phyloP scores from a whole-genome alignment of 37 sponge, comb jelly and placozoan species.

The Dysidea cf. avara region DNA sequence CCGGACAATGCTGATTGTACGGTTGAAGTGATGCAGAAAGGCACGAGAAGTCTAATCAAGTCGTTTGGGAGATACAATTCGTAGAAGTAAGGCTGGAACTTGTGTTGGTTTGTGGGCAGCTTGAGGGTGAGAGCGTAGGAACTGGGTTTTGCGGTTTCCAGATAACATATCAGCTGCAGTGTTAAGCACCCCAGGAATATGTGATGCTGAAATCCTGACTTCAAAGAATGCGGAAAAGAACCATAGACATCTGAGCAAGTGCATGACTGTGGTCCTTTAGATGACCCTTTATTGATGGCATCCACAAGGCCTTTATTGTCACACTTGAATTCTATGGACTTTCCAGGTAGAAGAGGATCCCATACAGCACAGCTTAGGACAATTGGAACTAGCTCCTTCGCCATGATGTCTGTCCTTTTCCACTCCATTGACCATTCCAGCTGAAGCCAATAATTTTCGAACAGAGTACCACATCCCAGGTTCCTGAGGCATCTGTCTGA shows the following conservation, averaged over 20 bases:
- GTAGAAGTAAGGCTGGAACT: too few species aligned
- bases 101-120: too few species aligned
- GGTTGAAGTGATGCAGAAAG: too few species aligned
- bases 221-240: conserved; percentile 28
- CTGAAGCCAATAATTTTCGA: conserved; percentile 28
- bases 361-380: too few species aligned
- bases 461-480: conserved; percentile 52
- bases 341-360: not conserved
- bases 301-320: conserved; percentile 44
- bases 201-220: not conserved
- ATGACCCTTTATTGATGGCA: not conserved
- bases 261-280: conserved; percentile 12
- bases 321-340: not conserved
- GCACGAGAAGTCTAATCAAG: conserved; percentile 42
- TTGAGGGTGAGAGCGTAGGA: not conserved
- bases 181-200: conserved; percentile 28
- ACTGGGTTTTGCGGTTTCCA: conserved; percentile 1
- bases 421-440: conserved; percentile 3
- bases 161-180: conserved; percentile 48
- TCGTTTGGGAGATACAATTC: not conserved
- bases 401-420: not conserved
- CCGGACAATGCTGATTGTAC: too few species aligned
- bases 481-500: conserved; percentile 52
- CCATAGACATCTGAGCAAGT: conserved; percentile 33
- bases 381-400: conserved; percentile 50